Conservation (phyloP, 2,888 invertebrate species). For the Drosophila flavopinicola region DNA sequence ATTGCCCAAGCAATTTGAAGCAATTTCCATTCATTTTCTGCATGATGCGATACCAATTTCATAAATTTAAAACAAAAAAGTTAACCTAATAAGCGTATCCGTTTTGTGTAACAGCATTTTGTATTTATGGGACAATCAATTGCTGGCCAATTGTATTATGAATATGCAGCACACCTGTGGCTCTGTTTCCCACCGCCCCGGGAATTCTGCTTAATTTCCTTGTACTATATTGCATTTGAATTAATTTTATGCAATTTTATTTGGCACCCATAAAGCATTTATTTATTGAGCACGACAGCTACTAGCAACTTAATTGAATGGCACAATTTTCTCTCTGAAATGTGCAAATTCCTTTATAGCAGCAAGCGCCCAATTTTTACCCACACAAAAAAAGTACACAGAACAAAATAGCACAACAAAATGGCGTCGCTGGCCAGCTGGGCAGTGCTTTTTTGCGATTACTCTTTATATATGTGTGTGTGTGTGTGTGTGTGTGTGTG, state of each 20-base stretch:
- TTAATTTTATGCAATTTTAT: constrained; percentile 11
- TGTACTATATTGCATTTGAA: not conserved
- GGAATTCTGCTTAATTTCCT: not conserved
- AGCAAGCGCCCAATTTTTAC: not conserved
- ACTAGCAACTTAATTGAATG: constrained; percentile 60
- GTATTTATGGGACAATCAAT: not conserved
- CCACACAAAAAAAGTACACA: not conserved
- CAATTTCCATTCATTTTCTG: not conserved
- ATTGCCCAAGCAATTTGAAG: constrained; percentile 1
- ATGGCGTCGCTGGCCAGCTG: constrained; percentile 42
- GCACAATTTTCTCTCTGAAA: constrained; percentile 49
- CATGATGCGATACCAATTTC: constrained; percentile 4
- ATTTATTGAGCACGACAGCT: constrained; percentile 34
- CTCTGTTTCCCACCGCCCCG: not conserved
- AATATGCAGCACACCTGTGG: constrained; percentile 8
- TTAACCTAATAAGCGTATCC: constrained; percentile 14
- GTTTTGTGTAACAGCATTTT: constrained; percentile 1
- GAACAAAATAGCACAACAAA: constrained; percentile 36
- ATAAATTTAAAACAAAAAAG: not conserved
- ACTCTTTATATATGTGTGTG: constrained; percentile 4
- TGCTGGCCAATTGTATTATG: constrained; percentile 14
- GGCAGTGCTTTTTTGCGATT: constrained; percentile 44
- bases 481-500: constrained; percentile 10
- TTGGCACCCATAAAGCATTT: constrained; percentile 36
- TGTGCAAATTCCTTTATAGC: constrained; percentile 34